Percentiles rank a stretch among this genome's conserved stretches.
These are phyloP conservation scores for Chrysogorgia sp. DNA, from an alignment of 92 coral and sea anemone species.

Conservation along the genomic window DNA sequence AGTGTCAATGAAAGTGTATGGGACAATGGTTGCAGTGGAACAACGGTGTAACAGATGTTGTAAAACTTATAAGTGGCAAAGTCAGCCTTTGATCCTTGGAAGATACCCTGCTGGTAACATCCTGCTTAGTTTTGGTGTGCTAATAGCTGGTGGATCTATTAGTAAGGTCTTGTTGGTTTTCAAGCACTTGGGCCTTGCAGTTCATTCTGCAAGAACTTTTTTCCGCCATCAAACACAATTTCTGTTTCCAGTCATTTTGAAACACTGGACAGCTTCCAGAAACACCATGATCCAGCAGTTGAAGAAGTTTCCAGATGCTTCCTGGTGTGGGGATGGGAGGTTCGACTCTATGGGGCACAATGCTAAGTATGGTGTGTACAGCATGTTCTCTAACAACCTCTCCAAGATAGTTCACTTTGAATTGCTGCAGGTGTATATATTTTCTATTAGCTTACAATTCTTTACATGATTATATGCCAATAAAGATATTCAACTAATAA, in stretches of 20 bases:
- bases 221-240: too few relatives aligned
- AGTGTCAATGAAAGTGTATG: conserved; percentile 51
- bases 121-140: too few relatives aligned
- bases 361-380: conserved; percentile 19
- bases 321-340: conserved; percentile 67
- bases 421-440: not conserved
- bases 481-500: too few relatives aligned
- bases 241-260: conserved; percentile 27
- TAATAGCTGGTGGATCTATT: too few relatives aligned
- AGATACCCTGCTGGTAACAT: too few relatives aligned
- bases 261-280: conserved; percentile 40
- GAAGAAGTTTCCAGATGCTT: conserved; percentile 21
- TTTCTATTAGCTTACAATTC: conserved; percentile 9
- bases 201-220: too few relatives aligned
- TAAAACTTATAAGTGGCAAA: conserved; percentile 19
- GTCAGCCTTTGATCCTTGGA: too few relatives aligned
- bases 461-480: conserved; percentile 50
- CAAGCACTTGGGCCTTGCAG: too few relatives aligned
- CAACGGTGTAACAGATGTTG: conserved; percentile 46
- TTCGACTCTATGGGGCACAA: too few relatives aligned
- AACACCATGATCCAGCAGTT: conserved; percentile 20
- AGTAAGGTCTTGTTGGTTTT: too few relatives aligned
- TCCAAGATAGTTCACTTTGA: conserved; percentile 3
- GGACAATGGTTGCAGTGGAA: conserved; percentile 60
- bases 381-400: not conserved